A percentile compares a stretch with the other conserved stretches of the same genome.
These are phyloP conservation scores for Conistra vaccinii DNA, from an alignment of 2,888 invertebrate species.

Conservation along the genomic window DNA sequence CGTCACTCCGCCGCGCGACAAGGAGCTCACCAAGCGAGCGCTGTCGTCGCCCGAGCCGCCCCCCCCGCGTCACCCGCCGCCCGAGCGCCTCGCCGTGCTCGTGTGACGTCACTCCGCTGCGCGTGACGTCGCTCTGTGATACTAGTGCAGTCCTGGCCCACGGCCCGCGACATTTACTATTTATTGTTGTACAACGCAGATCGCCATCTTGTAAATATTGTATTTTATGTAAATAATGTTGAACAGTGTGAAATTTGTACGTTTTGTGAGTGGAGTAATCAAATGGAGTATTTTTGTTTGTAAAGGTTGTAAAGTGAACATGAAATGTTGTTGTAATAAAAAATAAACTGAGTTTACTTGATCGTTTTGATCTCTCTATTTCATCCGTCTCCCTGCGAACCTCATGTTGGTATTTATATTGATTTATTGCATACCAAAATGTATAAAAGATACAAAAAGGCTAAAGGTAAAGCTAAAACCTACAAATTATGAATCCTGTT, in stretches of 20 bases:
- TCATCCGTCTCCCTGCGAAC: not conserved
- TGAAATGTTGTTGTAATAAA: conserved; percentile 84
- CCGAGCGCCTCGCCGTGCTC: conserved; percentile 87
- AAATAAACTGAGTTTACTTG: conserved; percentile 63
- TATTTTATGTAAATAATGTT: conserved; percentile 87
- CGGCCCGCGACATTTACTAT: conserved; percentile 70
- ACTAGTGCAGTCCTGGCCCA: conserved; percentile 32
- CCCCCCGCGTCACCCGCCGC: conserved; percentile 78
- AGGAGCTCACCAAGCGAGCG: conserved; percentile 95
- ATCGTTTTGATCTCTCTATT: conserved; percentile 7
- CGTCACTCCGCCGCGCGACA: conserved; percentile 90
- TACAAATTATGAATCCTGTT: too few species aligned
- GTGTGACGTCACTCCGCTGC: conserved; percentile 79
- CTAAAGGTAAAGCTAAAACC: too few species aligned
- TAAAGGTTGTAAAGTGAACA: conserved; percentile 84
- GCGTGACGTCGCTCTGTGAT: conserved; percentile 79
- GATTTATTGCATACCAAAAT: not conserved
- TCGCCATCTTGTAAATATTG: conserved; percentile 82
- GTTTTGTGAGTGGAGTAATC: conserved; percentile 72
- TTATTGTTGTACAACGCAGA: conserved; percentile 79
- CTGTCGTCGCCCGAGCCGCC: conserved; percentile 85
- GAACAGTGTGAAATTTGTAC: conserved; percentile 77
- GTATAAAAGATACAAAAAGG: too few species aligned
- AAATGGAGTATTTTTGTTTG: conserved; percentile 82
- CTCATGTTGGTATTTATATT: not conserved